These are phyloP conservation scores for Xiphophorus couchianus DNA, from an alignment of 2,113 vertebrate genomes.

Conservation along the genomic window DNA sequence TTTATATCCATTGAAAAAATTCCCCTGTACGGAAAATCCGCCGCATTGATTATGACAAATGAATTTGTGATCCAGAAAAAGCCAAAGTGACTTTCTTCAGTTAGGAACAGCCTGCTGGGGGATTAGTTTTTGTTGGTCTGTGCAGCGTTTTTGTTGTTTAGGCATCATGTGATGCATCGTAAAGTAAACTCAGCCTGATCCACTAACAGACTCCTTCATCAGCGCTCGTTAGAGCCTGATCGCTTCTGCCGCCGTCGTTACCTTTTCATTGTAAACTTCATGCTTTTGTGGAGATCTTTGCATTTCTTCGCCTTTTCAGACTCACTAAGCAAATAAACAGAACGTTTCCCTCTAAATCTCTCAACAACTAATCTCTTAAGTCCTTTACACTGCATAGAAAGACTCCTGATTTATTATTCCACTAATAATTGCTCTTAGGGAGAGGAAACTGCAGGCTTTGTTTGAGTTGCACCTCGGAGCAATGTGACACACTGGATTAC, in stretches of 20 bases:
- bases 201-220: neutral
- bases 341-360: neutral
- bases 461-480: neutral
- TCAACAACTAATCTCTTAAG: neutral
- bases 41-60: neutral
- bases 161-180: neutral
- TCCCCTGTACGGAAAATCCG: neutral
- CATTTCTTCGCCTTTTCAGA: constrained; percentile 1
- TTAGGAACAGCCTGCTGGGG: neutral
- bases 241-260: neutral
- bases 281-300: neutral
- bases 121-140: neutral
- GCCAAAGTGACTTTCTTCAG: neutral
- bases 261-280: constrained; percentile 2
- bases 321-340: constrained; percentile 1
- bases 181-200: neutral
- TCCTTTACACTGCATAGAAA: neutral
- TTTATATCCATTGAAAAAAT: neutral
- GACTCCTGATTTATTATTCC: neutral
- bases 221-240: constrained; percentile 1
- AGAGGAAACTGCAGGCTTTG: neutral
- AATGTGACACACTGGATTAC: neutral
- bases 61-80: neutral
- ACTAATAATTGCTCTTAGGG: neutral
- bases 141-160: neutral